Evolutionary conservation across 2,888 invertebrate genomes (phyloP).

Genomic region (Lamellibrachia columna): DNA sequence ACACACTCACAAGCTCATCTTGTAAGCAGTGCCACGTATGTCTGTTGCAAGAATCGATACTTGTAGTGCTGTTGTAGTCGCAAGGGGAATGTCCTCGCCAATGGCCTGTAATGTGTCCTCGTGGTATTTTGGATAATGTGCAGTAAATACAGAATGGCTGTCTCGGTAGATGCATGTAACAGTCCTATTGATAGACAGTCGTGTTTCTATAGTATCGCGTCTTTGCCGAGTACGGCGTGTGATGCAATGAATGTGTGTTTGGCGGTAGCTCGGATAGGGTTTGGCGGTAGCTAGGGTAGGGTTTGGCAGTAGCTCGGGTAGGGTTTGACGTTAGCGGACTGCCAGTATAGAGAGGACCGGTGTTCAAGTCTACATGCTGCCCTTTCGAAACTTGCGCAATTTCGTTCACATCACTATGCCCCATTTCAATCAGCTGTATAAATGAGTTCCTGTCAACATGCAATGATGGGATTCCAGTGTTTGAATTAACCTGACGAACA

Average conservation of each 20-base stretch:
- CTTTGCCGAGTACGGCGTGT: background rate
- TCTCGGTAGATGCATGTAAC: background rate
- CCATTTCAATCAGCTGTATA: no score
- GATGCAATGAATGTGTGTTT: background rate
- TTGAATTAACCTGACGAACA: no score
- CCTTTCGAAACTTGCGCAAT: no score
- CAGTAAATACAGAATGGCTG: background rate
- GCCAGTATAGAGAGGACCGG: no score
- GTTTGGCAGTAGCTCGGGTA: no score
- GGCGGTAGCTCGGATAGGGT: no score
- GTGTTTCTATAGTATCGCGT: background rate
- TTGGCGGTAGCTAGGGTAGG: no score
- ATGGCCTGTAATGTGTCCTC: background rate
- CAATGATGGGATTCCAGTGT: no score
- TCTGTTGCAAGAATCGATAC: background rate
- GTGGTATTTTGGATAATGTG: background rate
- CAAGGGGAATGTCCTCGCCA: background rate
- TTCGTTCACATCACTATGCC: no score
- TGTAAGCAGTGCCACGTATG: background rate
- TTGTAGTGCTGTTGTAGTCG: background rate
- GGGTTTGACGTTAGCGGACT: no score
- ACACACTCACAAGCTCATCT: background rate
- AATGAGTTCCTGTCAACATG: no score
- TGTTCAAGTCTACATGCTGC: no score
- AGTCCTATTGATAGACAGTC: background rate